Base-by-base conservation (phyloP, 1,140 invertebrate genomes). In the Battus philenor region DNA sequence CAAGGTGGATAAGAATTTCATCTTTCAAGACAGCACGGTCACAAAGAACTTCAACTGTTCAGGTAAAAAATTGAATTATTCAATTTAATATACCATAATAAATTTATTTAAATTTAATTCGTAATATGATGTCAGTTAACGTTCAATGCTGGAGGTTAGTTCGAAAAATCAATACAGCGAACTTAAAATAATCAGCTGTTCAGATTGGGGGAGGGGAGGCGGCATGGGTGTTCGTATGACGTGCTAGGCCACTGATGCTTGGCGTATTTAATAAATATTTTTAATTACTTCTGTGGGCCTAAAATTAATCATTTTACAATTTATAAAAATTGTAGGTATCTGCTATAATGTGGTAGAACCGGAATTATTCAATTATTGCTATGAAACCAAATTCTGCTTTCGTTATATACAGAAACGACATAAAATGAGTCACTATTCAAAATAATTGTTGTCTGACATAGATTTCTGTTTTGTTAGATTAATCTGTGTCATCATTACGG, bases 181-280 rank as follows among this genome's bases (percentile, higher is more conserved):
- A 73, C 69, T 60, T 66, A 72, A 74, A 65, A 71, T 85, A 86
- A 86, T 86, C 84, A 86, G 84, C 81, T 86, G 84, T 86, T 85
- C 68, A 59, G 59, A 60, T 61, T 50, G 62, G 68, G 61, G 71
- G 64, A 71, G 64, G 77, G 75, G 68, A 61, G 60, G 70, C 59
- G 70, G 73, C 72, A 70, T 72, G 65, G 64, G 54, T 84, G 76
- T 72, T 74, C 83, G 77, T 78, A 52, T 74, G 59, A 53, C 54
- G 38, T 41, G 10, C 22, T 8, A 38, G n/a, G 36, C 33, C 20
- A 41, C 20, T 26, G 46, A 55, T 56, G 51, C 24, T 20, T 20
- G 2, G 18, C 18, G 6, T 20, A 6, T 20, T 20, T 2, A 36
- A 18, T 36, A 20, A n/a, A n/a, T n/a, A n/a, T n/a, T n/a, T n/a